A percentile compares a stretch with the other conserved stretches of the same genome.
These are phyloP conservation scores for Bovichtus variegatus DNA, from an alignment of 2,797 vertebrate genomes.

Conservation along the genomic window DNA sequence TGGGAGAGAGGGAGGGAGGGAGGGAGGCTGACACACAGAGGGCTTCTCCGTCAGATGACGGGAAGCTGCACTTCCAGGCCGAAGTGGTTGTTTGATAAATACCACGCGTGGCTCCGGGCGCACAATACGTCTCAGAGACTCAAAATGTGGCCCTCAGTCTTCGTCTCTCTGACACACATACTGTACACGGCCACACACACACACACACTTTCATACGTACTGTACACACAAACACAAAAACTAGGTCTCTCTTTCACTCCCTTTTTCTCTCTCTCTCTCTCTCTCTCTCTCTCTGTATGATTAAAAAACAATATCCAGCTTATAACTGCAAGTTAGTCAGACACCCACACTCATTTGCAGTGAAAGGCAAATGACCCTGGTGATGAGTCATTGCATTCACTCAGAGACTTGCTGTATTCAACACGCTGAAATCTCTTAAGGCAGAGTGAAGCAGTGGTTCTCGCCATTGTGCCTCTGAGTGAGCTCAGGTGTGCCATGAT, in stretches of 20 bases:
- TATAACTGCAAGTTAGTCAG: conserved; percentile 86
- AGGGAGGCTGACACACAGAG: conserved; percentile 40
- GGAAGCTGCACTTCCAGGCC: conserved; percentile 58
- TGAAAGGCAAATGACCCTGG: conserved; percentile 87
- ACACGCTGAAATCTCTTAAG: conserved; percentile 73
- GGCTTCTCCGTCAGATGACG: conserved; percentile 53
- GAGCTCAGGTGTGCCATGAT: conserved; percentile 62
- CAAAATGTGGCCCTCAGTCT: conserved; percentile 52
- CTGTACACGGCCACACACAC: conserved; percentile 26
- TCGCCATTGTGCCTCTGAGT: conserved; percentile 54
- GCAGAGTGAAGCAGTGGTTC: conserved; percentile 60
- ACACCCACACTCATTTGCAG: conserved; percentile 89
- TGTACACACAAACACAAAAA: conserved; percentile 42
- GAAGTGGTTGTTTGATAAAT: conserved; percentile 51
- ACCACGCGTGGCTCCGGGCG: conserved; percentile 41
- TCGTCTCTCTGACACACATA: conserved; percentile 45
- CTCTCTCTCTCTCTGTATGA: conserved; percentile 67
- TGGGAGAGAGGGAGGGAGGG: conserved; percentile 33
- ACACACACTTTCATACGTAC: conserved; percentile 16
- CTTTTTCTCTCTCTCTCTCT: conserved; percentile 31
- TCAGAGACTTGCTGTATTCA: conserved; percentile 78
- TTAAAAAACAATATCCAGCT: conserved; percentile 86
- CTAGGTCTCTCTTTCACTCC: conserved; percentile 37
- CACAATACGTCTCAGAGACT: conserved; percentile 40
- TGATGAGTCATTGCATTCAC: conserved; percentile 86